Base-by-base conservation (phyloP, 2,888 invertebrate genomes). In the Apamea sordens region DNA sequence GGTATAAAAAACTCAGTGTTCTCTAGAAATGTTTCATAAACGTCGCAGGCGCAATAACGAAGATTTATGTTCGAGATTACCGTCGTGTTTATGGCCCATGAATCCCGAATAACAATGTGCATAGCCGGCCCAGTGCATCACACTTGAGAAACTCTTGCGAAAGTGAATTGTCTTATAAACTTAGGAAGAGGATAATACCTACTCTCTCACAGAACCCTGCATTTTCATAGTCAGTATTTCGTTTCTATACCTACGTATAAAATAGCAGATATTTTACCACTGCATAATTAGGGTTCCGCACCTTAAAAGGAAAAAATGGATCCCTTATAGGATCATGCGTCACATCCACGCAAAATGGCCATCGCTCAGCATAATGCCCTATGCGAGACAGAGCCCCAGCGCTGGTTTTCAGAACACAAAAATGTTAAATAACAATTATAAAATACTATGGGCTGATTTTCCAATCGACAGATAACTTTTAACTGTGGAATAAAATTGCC, bases 21-120 rank as follows among this genome's bases (percentile, higher is more conserved):
- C 64, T 61, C 79, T 21, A 21, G 6, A 28, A 73, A 28, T 76
- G 18, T 70, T 80, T 80, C 70, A 73, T 80, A 85, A 80, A 56
- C 65, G 64, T 47, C 53, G n/a, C n/a, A 36, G 24, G 41, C 44
- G 10, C 44, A 21, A 41, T 74, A 72, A 77, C 50, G 11, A 75
- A 76, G 80, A 91, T 91, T 90, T 90, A 92, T 90, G 83, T 56
- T 24, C 73, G 85, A 85, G 88, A 89, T 91, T 88, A 90, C 88
- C 83, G 90, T 89, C 90, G 74, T 89, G 79, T 90, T 92, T 91
- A 91, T 89, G 81, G 90, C 65, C 87, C 88, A 90, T 92, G 85
- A 89, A 90, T 91, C 87, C 63, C 71, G 76, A 76, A 86, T 82
- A 89, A 89, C 88, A 89, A 86, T 86, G 80, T 77, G 74, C 77